Evolutionary conservation across 2,888 invertebrate genomes (phyloP).

Genomic region (Hypselothyrea guttata): DNA sequence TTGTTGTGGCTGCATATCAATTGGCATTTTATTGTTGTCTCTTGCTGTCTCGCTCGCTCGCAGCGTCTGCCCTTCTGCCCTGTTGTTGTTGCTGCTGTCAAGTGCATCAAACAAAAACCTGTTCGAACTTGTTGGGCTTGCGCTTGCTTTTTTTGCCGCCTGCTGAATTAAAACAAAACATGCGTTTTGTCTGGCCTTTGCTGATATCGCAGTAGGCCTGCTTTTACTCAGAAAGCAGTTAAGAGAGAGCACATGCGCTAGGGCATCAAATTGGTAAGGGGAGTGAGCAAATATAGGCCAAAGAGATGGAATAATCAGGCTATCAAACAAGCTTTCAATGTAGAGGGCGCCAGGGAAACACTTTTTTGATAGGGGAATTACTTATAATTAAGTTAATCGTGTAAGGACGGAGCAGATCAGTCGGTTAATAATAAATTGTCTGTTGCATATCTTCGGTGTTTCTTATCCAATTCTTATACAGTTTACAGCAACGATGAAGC

Average conservation of each 20-base stretch:
- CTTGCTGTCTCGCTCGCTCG: conserved; percentile 27
- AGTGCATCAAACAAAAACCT: conserved; percentile 47
- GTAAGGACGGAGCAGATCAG: no score
- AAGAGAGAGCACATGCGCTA: conserved; percentile 11
- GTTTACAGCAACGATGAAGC: no score
- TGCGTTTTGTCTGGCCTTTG: conserved; percentile 67
- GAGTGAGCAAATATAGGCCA: no score
- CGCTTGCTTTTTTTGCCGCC: conserved; percentile 27
- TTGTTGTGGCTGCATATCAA: conserved; percentile 45
- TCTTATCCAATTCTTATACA: no score
- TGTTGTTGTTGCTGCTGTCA: conserved; percentile 15
- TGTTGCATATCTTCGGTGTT: no score
- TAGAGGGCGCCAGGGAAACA: no score
- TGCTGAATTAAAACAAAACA: conserved; percentile 72
- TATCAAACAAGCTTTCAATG: no score
- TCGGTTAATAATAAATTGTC: no score
- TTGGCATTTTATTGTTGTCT: conserved; percentile 25
- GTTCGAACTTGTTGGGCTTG: conserved; percentile 50
- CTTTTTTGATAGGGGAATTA: no score
- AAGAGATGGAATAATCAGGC: no score
- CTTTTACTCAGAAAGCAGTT: background rate
- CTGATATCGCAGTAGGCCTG: conserved; percentile 44
- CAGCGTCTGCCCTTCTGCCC: conserved; percentile 45
- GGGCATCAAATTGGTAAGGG: no score
- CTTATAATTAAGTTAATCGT: no score